Base-by-base conservation (phyloP, 2,888 invertebrate genomes). In the Rotaria magnacalcarata region DNA sequence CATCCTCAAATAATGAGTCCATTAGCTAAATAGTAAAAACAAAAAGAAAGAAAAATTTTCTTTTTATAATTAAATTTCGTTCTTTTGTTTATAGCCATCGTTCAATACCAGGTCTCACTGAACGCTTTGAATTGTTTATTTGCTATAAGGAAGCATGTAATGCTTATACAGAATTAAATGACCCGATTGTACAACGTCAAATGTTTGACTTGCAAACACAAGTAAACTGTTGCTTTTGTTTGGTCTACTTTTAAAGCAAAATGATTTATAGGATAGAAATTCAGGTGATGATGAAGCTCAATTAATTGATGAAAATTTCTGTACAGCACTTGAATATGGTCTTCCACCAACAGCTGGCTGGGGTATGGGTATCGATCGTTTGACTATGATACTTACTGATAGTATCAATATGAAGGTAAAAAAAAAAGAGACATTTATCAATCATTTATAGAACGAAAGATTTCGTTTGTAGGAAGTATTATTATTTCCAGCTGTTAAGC, bases 1-100 rank as follows among this genome's bases (percentile, higher is more conserved):
- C 99, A 99, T 92, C 99, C 99, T 0, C 96, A 97, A 93, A 94
- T 97, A 86, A 99, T 99, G 99, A 97, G 96, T 89, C 99, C 99
- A 0, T 92, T 99, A 87, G 96, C 99, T 67, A 99, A 99, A 91
- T 97, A 96, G 80, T 80, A 47, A n/a, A n/a, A 24, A n/a, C 91
- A 88, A 88, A 89, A 34, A 34, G 34, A 34, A 34, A 34, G 34
- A 34, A 34, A 34, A 4, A 84, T 10, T 6, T n/a, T n/a, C 10
- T 52, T n/a, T 84, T 21, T n/a, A 34, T 34, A 34, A 1, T 34
- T 34, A 34, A 34, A 34, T 34, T 34, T 34, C 34, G 34, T 2
- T 52, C 1, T 50, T 34, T 41, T 41, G 7, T 47, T 80, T 16
- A 43, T 80, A 80, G 80, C 41, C 98, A 99, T 90, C 93, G 98